These are phyloP conservation scores for Rhingia campestris DNA, from an alignment of 2,888 invertebrate genomes.

Conservation along the genomic window DNA sequence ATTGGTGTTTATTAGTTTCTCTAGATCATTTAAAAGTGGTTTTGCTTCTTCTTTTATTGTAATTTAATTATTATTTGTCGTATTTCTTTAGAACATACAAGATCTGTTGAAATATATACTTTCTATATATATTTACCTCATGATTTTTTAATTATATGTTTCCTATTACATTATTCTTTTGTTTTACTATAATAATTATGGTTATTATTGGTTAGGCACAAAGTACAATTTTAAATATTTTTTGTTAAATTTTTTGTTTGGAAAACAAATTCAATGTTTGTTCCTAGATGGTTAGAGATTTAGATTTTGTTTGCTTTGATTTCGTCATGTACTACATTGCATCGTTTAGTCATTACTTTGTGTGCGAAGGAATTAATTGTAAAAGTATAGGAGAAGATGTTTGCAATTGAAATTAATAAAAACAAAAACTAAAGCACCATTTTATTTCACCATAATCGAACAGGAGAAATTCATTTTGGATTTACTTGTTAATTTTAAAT, in stretches of 20 bases:
- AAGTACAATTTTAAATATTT: slow-evolving; percentile 77
- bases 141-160: slow-evolving; percentile 36
- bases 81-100: slow-evolving; percentile 68
- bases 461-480: too few species aligned
- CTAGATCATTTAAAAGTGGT: slow-evolving; percentile 31
- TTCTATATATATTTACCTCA: slow-evolving; percentile 43
- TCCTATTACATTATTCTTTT: slow-evolving; percentile 55
- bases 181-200: slow-evolving; percentile 73
- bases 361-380: neutral
- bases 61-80: slow-evolving; percentile 73
- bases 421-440: too few species aligned
- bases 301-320: slow-evolving; percentile 31
- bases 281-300: slow-evolving; percentile 28
- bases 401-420: too few species aligned
- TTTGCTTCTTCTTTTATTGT: slow-evolving; percentile 32
- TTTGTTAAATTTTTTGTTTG: slow-evolving; percentile 48
- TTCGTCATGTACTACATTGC: slow-evolving; percentile 18
- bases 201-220: slow-evolving; percentile 81
- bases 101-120: slow-evolving; percentile 63
- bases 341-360: slow-evolving; percentile 2
- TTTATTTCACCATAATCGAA: too few species aligned
- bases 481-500: too few species aligned
- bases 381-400: neutral
- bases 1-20: slow-evolving; percentile 41
- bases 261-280: slow-evolving; percentile 48